Evolutionary conservation across 2,797 vertebrate species (phyloP).

Genomic region (Limnodromus scolopaceus): DNA sequence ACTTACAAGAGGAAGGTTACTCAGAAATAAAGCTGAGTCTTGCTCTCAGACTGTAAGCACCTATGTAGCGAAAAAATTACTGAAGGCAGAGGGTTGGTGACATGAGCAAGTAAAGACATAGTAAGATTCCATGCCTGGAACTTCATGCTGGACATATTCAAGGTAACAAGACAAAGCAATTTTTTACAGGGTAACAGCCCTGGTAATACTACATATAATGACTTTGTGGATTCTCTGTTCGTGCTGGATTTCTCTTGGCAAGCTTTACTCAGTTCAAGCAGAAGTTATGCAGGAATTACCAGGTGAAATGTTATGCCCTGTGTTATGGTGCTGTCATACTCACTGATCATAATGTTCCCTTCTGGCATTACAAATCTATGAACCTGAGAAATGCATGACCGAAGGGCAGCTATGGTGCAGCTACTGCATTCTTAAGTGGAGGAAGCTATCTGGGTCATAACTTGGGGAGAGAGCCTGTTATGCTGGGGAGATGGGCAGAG

Average conservation of each 20-base stretch:
- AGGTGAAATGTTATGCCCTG: slow-evolving; percentile 47
- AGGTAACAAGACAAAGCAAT: background rate
- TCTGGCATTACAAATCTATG: slow-evolving; percentile 24
- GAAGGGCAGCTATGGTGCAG: background rate
- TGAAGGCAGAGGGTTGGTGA: background rate
- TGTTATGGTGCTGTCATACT: slow-evolving; percentile 2
- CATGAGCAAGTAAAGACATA: background rate
- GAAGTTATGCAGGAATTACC: slow-evolving; percentile 18
- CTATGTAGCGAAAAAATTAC: background rate
- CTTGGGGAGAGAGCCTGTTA: background rate
- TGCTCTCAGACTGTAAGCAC: background rate
- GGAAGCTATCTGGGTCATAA: background rate
- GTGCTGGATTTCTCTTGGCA: background rate
- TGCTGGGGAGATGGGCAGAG: background rate
- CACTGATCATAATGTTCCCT: slow-evolving; percentile 40
- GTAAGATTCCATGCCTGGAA: background rate
- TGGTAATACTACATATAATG: background rate
- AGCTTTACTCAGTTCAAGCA: background rate
- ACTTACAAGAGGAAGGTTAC: background rate
- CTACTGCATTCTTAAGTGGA: slow-evolving; percentile 31
- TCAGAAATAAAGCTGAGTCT: background rate
- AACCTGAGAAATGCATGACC: background rate
- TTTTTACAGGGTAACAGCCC: background rate
- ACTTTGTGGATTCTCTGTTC: background rate
- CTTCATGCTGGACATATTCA: background rate